phyloP scores from a whole-genome alignment of 2,797 vertebrate species.

The Anabas testudineus region DNA sequence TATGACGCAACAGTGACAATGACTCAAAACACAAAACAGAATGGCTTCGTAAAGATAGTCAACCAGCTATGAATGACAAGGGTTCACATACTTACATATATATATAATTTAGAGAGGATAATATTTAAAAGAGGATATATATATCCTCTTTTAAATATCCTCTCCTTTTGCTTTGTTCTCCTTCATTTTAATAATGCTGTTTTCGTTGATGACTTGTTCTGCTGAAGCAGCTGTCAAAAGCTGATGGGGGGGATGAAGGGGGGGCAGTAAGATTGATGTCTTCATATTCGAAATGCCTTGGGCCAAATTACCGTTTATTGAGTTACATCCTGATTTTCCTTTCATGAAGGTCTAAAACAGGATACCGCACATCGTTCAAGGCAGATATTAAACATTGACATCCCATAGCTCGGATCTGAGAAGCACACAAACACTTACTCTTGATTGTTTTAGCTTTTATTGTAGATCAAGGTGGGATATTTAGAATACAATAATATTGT shows the following conservation, averaged over 20 bases:
- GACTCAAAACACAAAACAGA: too few relatives aligned
- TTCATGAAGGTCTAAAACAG: conserved; percentile 68
- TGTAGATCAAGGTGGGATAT: conserved; percentile 42
- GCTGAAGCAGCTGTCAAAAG: conserved; percentile 44
- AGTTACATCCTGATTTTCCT: conserved; percentile 62
- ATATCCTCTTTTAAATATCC: neutral
- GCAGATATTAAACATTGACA: conserved; percentile 54
- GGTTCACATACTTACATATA: too few relatives aligned
- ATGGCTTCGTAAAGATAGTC: too few relatives aligned
- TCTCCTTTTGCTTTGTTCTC: neutral
- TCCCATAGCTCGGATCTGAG: conserved; percentile 14
- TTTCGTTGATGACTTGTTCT: conserved; percentile 52
- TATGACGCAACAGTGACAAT: too few relatives aligned
- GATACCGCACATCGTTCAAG: conserved; percentile 18
- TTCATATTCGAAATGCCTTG: conserved; percentile 70
- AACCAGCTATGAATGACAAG: too few relatives aligned
- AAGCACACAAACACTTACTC: neutral
- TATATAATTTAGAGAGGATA: too few relatives aligned
- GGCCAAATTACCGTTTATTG: conserved; percentile 74
- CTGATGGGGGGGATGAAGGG: neutral
- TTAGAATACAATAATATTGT: conserved; percentile 37
- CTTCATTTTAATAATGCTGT: conserved; percentile 28
- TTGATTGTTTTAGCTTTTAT: conserved; percentile 42
- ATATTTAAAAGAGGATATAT: neutral
- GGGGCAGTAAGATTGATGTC: conserved; percentile 66